A percentile compares a stretch with the other conserved stretches of the same genome.
phyloP scores from a whole-genome alignment of 2,797 vertebrate genomes.

The Tragelaphus eurycerus region DNA sequence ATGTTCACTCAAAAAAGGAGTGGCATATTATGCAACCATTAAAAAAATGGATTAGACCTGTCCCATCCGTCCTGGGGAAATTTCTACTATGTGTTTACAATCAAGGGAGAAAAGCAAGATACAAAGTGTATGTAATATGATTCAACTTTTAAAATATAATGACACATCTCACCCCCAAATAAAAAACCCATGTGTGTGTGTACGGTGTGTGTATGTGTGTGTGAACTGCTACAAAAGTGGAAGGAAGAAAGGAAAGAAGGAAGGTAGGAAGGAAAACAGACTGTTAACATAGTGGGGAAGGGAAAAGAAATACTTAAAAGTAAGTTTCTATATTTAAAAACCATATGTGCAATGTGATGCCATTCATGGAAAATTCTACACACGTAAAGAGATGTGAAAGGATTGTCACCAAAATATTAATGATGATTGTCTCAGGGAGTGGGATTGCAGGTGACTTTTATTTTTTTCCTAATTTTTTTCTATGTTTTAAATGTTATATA shows the following conservation, averaged over 20 bases:
- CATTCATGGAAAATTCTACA: not conserved
- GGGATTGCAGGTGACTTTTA: not conserved
- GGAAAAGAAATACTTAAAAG: not conserved
- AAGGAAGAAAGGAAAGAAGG: not conserved
- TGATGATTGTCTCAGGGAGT: not conserved
- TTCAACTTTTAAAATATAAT: not conserved
- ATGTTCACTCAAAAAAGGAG: not conserved
- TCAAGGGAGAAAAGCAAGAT: constrained; percentile 1
- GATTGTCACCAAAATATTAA: not conserved
- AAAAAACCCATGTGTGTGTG: not conserved
- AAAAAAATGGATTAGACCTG: not conserved
- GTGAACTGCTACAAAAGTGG: not conserved
- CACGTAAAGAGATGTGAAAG: not conserved
- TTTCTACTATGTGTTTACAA: not conserved
- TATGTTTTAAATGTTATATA: constrained; percentile 7
- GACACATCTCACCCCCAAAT: not conserved
- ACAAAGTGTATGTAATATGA: not conserved
- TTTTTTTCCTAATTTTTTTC: not conserved
- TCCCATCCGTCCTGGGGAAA: not conserved
- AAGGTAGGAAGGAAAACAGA: not conserved
- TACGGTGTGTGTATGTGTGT: not conserved
- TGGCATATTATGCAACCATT: not conserved
- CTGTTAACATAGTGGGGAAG: not conserved
- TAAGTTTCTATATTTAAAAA: not conserved
- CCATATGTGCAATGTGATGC: not conserved